phyloP scores from a whole-genome alignment of 2,888 invertebrate genomes.

The Xiphydria camelus region DNA sequence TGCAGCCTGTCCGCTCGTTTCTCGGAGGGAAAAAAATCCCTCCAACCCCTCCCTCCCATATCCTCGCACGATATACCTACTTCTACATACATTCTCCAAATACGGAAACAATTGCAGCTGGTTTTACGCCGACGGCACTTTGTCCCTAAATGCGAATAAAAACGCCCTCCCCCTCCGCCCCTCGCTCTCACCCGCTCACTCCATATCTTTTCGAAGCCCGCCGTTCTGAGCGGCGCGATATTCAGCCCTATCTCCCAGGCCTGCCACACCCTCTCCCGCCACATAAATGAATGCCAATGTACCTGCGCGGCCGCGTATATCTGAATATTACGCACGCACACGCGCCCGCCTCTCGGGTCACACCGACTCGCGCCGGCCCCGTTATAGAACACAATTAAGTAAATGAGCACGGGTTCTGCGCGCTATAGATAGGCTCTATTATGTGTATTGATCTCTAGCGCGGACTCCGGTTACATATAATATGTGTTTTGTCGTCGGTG shows the following conservation, averaged over 20 bases:
- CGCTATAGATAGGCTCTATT: conserved; percentile 57
- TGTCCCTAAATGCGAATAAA: too few species aligned
- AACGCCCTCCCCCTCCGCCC: neutral
- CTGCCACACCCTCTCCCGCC: conserved; percentile 23
- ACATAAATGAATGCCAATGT: conserved; percentile 50
- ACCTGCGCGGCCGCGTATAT: conserved; percentile 39
- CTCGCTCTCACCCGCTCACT: neutral
- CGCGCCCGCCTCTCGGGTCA: conserved; percentile 15
- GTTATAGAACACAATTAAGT: conserved; percentile 57
- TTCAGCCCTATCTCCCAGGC: conserved; percentile 38
- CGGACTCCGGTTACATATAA: conserved; percentile 54
- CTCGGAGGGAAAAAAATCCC: too few species aligned
- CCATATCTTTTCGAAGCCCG: conserved; percentile 7
- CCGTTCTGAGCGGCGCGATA: conserved; percentile 39
- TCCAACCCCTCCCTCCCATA: too few species aligned
- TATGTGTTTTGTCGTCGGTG: conserved; percentile 55
- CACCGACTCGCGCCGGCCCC: conserved; percentile 26
- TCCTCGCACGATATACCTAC: too few species aligned
- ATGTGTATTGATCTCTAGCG: conserved; percentile 57
- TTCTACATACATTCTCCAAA: too few species aligned
- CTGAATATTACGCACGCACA: conserved; percentile 49
- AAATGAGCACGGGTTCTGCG: conserved; percentile 57
- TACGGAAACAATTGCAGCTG: too few species aligned
- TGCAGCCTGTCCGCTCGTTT: too few species aligned
- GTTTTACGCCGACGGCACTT: too few species aligned